Conservation (phyloP, 2,113 vertebrate genomes). For the Meleagris gallopavo region DNA sequence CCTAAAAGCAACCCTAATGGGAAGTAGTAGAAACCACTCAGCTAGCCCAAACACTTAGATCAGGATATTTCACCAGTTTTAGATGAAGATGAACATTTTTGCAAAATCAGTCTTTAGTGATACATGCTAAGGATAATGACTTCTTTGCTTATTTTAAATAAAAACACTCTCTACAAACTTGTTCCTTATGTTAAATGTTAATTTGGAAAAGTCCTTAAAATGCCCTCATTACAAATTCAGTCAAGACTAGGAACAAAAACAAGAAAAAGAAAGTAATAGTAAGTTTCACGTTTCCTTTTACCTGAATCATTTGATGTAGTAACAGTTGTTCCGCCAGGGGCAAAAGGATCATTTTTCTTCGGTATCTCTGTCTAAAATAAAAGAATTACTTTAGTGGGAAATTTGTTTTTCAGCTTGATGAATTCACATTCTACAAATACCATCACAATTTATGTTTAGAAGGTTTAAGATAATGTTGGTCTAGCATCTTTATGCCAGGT, state of each 20-base stretch:
- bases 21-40: background rate
- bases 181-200: background rate
- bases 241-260: background rate
- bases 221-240: background rate
- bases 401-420: conserved; percentile 33
- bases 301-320: conserved; percentile 85
- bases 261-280: background rate
- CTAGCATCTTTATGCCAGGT: background rate
- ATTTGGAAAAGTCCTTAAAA: background rate
- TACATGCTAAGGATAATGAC: background rate
- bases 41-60: background rate
- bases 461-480: background rate
- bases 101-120: background rate
- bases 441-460: background rate
- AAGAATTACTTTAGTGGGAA: conserved; percentile 71
- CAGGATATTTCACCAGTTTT: background rate
- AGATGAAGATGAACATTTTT: background rate
- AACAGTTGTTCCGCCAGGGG: conserved; percentile 92
- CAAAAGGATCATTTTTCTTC: conserved; percentile 92
- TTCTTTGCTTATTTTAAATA: background rate
- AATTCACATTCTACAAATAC: background rate
- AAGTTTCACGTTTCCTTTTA: no score
- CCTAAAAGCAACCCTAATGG: background rate
- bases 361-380: conserved; percentile 82
- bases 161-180: background rate